Base-by-base conservation (phyloP, 2,797 vertebrate genomes). In the Botia kubotai region DNA sequence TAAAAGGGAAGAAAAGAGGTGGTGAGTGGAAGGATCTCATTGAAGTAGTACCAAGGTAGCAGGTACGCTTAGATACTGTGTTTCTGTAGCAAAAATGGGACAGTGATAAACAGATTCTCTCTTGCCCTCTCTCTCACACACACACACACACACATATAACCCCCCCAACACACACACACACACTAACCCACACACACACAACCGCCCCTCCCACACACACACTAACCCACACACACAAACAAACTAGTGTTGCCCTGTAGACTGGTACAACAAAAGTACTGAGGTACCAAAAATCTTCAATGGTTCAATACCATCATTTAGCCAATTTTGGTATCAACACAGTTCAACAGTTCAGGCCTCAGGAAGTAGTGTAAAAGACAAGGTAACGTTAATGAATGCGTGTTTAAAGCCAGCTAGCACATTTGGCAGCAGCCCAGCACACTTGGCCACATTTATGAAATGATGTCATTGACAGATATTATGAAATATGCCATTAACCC, bases 1-100 rank as follows among this genome's bases (percentile, higher is more conserved):
- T 11, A 76, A 23, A 89, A 53, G 74, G 57, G 87, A 74, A 48
- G 86, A 84, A 17, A 46, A 26, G 53, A 8, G 43, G 23, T 75
- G 65, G 50, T 52, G 17, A 73, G 53, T 69, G 26, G 50, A 52
- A 48, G 69, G 55, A 16, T 68, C 14, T 4, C 3, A 14, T 17
- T 52, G 14, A 16, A 52, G 58, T 50, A 26, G 2, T 46, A 33
- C 33, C 33, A 10, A 71, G 29, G 60, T 29, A 78, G 23, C 58
- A 72, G 57, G 26, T 2, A 4, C 39, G 11, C 33, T n/a, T 17
- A 43, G 33, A 53, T 48, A 43, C 39, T 50, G 21, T 48, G 68
- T 71, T 68, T 53, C 21, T 26, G 57, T 62, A 29, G 19, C 55
- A 58, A 6, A 58, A n/a, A 19, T 21, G 19, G 21, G 8, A 58